A percentile compares a stretch with the other conserved stretches of the same genome.
Conservation (phyloP, 1,140 invertebrate genomes). For the Aphidius ervi region DNA sequence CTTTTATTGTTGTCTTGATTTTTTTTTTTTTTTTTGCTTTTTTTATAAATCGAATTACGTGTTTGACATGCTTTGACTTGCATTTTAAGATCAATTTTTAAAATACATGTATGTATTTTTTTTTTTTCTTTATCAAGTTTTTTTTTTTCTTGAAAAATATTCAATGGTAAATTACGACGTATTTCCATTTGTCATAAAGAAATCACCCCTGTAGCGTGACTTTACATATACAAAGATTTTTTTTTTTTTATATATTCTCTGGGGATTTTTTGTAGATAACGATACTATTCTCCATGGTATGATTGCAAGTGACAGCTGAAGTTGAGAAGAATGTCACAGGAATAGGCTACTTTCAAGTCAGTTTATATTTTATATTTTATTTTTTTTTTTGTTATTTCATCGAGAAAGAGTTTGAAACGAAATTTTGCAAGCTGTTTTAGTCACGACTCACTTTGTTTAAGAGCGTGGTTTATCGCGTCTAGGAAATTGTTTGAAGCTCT, state of each 20-base stretch:
- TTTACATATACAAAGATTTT: neutral
- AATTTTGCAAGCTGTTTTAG: no score
- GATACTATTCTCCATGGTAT: constrained; percentile 8
- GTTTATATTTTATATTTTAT: no score
- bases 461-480: constrained; percentile 26
- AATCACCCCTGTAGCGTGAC: constrained; percentile 6
- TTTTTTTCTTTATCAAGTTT: no score
- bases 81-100: no score
- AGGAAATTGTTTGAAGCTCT: constrained; percentile 22
- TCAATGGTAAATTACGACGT: constrained; percentile 2
- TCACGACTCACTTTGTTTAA: constrained; percentile 21
- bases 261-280: constrained; percentile 23
- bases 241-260: constrained; percentile 17
- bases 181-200: constrained; percentile 9
- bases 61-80: no score
- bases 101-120: no score
- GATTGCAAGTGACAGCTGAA: constrained; percentile 34
- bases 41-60: no score
- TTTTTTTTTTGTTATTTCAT: no score
- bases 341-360: no score
- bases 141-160: neutral
- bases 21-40: no score
- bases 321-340: constrained; percentile 27
- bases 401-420: no score
- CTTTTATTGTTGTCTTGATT: no score